These are phyloP conservation scores for Drosophila subpulchrella DNA, from an alignment of 1,140 invertebrate species.

Conservation along the genomic window DNA sequence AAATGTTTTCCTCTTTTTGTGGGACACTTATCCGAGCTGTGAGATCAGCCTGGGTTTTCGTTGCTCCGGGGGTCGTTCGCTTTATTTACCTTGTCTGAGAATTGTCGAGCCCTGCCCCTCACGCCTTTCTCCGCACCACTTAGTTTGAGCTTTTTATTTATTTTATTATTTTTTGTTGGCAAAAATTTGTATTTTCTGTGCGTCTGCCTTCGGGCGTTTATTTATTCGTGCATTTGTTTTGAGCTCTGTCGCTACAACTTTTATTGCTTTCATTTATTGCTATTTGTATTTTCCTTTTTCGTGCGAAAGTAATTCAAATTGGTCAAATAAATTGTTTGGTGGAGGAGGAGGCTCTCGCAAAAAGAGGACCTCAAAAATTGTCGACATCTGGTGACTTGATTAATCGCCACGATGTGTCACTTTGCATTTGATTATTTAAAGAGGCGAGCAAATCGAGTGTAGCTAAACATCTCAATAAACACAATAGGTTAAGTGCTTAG, in stretches of 20 bases:
- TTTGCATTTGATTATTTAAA: slow-evolving; percentile 45
- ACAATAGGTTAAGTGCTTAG: slow-evolving; percentile 28
- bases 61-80: slow-evolving; percentile 42
- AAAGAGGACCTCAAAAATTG: slow-evolving; percentile 21
- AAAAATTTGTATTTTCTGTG: slow-evolving; percentile 64
- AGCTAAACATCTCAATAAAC: slow-evolving; percentile 26
- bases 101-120: slow-evolving; percentile 34
- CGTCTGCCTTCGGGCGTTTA: slow-evolving; percentile 46
- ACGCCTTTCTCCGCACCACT: slow-evolving; percentile 17
- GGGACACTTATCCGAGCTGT: slow-evolving; percentile 61
- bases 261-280: slow-evolving; percentile 65
- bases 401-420: slow-evolving; percentile 53
- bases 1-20: slow-evolving; percentile 14
- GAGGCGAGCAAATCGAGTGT: slow-evolving; percentile 28
- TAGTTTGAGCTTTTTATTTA: slow-evolving; percentile 50
- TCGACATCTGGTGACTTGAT: slow-evolving; percentile 48
- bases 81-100: slow-evolving; percentile 75
- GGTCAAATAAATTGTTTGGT: slow-evolving; percentile 40
- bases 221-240: slow-evolving; percentile 38
- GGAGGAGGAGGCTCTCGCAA: slow-evolving; percentile 5
- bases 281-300: slow-evolving; percentile 48
- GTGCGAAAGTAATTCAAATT: slow-evolving; percentile 67
- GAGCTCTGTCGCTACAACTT: slow-evolving; percentile 28
- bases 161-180: slow-evolving; percentile 22
- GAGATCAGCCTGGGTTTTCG: slow-evolving; percentile 54